A percentile compares a stretch with the other conserved stretches of the same genome.
phyloP scores from a whole-genome alignment of 2,797 vertebrate genomes.

The Galago senegalensis region DNA sequence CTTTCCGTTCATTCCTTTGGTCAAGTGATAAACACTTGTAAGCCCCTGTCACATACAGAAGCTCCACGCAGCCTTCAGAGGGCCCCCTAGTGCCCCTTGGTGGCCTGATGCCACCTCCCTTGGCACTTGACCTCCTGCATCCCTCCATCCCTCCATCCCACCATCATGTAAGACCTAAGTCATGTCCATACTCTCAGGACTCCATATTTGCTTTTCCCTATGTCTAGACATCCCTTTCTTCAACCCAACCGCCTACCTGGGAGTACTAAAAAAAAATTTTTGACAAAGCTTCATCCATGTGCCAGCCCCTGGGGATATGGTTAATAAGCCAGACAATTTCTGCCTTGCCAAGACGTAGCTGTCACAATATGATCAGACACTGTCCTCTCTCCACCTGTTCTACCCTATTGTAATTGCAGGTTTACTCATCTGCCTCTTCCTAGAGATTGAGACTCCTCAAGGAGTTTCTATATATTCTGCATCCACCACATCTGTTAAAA shows the following conservation, averaged over 20 bases:
- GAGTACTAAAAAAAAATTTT: too few relatives aligned
- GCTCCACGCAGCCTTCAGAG: neutral
- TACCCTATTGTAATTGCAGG: neutral
- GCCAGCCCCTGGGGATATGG: neutral
- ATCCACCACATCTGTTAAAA: neutral
- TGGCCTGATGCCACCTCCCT: neutral
- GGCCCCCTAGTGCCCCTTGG: neutral
- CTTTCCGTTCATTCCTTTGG: neutral
- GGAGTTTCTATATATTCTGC: neutral
- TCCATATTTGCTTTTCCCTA: neutral
- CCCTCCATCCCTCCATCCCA: neutral
- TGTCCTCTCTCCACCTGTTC: neutral
- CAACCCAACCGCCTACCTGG: neutral
- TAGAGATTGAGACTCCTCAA: neutral
- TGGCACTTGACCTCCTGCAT: neutral
- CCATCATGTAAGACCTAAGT: neutral
- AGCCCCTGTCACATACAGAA: neutral
- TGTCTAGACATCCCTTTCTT: neutral
- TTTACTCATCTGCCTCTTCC: slow-evolving; percentile 5
- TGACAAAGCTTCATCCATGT: neutral
- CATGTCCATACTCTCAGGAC: neutral
- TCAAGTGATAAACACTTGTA: too few relatives aligned
- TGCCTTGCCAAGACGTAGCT: neutral
- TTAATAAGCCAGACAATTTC: neutral
- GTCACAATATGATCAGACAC: neutral